Percentiles rank a stretch among this genome's conserved stretches.
Evolutionary conservation across 2,113 vertebrate species (phyloP).

Genomic region (Ceuthmochares aereus): DNA sequence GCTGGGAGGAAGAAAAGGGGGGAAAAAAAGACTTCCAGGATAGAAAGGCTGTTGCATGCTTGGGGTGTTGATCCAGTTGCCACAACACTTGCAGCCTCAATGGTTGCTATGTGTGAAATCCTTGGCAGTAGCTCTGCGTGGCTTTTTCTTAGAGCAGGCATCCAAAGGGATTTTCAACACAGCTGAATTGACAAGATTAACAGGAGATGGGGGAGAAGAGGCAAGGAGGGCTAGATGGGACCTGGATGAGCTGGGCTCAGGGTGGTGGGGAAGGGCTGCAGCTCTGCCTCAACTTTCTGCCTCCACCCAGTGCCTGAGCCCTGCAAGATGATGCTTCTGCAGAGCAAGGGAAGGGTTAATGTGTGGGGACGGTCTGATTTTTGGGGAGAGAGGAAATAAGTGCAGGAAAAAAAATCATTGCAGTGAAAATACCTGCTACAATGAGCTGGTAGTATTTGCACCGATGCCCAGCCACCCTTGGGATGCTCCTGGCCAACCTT

Average conservation of each 20-base stretch:
- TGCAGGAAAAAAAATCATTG: background rate
- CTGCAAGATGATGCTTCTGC: background rate
- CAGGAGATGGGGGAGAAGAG: background rate
- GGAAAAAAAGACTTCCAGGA: conserved; percentile 15
- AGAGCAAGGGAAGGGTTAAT: background rate
- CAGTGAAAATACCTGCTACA: background rate
- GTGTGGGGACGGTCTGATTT: background rate
- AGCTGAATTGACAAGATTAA: conserved; percentile 33
- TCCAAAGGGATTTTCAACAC: background rate
- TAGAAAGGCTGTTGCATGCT: conserved; percentile 17
- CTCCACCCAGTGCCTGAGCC: fast-evolving
- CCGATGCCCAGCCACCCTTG: fast-evolving
- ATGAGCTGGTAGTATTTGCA: background rate
- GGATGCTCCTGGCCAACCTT: background rate
- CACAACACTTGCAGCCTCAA: conserved; percentile 42
- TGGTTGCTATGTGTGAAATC: conserved; percentile 66
- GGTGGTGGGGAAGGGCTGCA: background rate
- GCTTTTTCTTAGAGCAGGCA: conserved; percentile 55
- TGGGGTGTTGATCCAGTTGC: conserved; percentile 48
- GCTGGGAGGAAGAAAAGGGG: background rate
- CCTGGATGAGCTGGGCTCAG: background rate
- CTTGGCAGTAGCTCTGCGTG: background rate
- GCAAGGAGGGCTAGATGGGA: background rate
- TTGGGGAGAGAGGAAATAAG: background rate
- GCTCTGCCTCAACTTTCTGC: background rate